These are phyloP conservation scores for Thinocorus orbignyianus DNA, from an alignment of 2,113 vertebrate species.

Conservation along the genomic window DNA sequence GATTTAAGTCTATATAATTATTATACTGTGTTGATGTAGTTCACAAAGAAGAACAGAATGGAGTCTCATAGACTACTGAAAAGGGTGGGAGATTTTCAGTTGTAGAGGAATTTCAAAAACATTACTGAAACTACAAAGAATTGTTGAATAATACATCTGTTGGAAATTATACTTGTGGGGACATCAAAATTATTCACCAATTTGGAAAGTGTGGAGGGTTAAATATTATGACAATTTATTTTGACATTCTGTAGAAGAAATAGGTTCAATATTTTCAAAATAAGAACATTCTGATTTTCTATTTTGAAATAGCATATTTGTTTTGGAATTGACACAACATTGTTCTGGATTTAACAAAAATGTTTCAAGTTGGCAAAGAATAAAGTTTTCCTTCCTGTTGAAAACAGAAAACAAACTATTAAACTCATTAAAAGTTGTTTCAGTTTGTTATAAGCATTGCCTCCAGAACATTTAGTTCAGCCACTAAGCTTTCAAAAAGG, in stretches of 20 bases:
- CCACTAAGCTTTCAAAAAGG: not conserved
- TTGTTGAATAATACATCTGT: not conserved
- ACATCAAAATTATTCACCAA: not conserved
- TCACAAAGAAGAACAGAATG: not conserved
- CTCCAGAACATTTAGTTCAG: not conserved
- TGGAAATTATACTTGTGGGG: not conserved
- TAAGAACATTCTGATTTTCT: not conserved
- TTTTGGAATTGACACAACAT: not conserved
- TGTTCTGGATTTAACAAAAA: not conserved
- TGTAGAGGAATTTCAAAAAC: not conserved
- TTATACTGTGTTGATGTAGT: not conserved
- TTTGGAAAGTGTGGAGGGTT: not conserved
- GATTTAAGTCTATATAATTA: not conserved
- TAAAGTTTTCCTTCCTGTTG: not conserved
- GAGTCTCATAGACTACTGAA: not conserved
- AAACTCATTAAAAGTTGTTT: not conserved
- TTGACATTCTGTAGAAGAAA: not conserved
- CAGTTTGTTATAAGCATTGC: not conserved
- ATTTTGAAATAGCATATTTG: conserved; percentile 6
- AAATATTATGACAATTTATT: conserved; percentile 46
- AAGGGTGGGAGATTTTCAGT: not conserved
- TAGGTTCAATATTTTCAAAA: conserved; percentile 24
- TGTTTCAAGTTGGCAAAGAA: conserved; percentile 12
- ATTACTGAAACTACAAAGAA: not conserved
- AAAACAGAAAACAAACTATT: not conserved